Evolutionary conservation across 1,140 invertebrate genomes (phyloP).

Genomic region (Subanguina moxae): DNA sequence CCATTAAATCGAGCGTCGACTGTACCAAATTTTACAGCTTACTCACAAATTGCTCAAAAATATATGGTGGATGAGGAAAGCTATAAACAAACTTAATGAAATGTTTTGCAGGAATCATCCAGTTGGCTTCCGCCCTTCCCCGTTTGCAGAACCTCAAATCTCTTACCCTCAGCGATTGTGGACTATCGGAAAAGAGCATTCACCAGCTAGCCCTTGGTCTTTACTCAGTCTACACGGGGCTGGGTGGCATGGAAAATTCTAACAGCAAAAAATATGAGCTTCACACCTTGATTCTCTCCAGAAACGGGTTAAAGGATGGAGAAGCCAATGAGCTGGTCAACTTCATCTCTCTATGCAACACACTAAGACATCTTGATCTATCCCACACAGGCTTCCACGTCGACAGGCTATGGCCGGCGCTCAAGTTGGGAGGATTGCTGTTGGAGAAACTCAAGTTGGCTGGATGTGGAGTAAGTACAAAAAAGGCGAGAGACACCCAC

Average conservation of each 20-base stretch:
- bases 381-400: conserved; percentile 45
- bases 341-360: conserved; percentile 51
- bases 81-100: not conserved
- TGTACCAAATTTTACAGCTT: no score
- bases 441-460: conserved; percentile 39
- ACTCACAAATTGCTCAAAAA: not conserved
- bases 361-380: conserved; percentile 47
- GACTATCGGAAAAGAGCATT: conserved; percentile 48
- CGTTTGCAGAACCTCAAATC: conserved; percentile 38
- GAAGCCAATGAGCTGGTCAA: conserved; percentile 46
- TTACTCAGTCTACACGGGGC: conserved; percentile 26
- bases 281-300: conserved; percentile 28
- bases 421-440: conserved; percentile 57
- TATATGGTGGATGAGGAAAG: not conserved
- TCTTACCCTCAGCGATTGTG: conserved; percentile 47
- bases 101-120: conserved; percentile 37
- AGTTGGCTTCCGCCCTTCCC: conserved; percentile 42
- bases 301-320: conserved; percentile 41
- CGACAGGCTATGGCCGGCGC: conserved; percentile 52
- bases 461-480: conserved; percentile 20
- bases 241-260: conserved; percentile 22
- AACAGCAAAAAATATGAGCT: conserved; percentile 39
- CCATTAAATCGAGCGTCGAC: no score
- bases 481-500: not conserved
- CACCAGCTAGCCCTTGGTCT: conserved; percentile 37